phyloP scores from a whole-genome alignment of 2,888 invertebrate genomes.

The Muscina levida region DNA sequence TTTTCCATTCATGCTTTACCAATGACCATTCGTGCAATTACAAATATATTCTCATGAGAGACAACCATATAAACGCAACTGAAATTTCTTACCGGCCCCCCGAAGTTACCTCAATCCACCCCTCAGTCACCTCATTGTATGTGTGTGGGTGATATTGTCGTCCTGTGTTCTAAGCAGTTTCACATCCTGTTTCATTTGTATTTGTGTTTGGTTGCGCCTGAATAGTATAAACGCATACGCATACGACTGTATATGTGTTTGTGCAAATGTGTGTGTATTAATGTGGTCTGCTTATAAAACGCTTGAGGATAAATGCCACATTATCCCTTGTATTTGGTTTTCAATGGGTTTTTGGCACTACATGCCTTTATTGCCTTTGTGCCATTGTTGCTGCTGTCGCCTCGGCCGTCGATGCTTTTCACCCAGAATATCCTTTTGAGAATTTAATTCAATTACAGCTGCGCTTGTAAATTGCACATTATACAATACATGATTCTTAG shows the following conservation, averaged over 20 bases:
- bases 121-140: background rate
- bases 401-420: background rate
- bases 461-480: constrained; percentile 45
- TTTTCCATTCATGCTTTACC: no score
- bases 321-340: constrained; percentile 46
- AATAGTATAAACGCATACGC: no score
- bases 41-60: no score
- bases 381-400: background rate
- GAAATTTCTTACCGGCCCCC: no score
- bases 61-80: no score
- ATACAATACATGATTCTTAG: constrained; percentile 27
- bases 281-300: constrained; percentile 41
- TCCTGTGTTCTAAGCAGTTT: constrained; percentile 25
- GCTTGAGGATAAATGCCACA: constrained; percentile 47
- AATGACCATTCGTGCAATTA: no score
- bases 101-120: no score
- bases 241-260: background rate
- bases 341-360: constrained; percentile 37
- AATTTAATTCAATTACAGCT: constrained; percentile 57
- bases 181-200: constrained; percentile 25
- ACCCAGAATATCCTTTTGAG: constrained; percentile 44
- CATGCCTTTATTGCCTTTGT: constrained; percentile 22
- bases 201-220: background rate
- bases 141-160: background rate
- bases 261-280: constrained; percentile 3